Percentiles rank a stretch among this genome's conserved stretches.
These are phyloP conservation scores for Gulo gulo DNA, from an alignment of 2,113 vertebrate genomes.

Conservation along the genomic window DNA sequence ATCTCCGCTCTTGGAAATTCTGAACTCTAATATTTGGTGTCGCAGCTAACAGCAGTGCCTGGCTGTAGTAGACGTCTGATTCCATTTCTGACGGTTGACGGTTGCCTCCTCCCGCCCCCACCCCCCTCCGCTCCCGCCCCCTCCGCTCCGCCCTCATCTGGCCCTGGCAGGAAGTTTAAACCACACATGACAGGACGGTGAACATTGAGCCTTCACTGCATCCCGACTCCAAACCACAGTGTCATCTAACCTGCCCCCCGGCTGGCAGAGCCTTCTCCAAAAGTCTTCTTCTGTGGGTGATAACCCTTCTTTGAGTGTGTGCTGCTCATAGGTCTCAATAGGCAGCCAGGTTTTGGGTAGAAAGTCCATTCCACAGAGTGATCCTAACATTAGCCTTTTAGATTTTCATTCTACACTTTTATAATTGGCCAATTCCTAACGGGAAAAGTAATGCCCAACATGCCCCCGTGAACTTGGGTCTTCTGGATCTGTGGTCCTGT, in stretches of 20 bases:
- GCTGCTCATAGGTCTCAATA: background rate
- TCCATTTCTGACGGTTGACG: background rate
- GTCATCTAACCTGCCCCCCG: background rate
- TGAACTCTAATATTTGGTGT: background rate
- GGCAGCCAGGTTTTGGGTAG: background rate
- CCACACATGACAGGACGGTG: background rate
- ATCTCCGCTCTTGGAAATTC: background rate
- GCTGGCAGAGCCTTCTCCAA: rapidly evolving
- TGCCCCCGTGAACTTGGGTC: background rate
- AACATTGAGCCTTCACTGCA: background rate
- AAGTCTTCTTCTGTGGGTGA: background rate
- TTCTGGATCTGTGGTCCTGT: background rate
- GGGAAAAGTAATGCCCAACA: background rate
- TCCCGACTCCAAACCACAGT: background rate
- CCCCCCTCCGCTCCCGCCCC: rapidly evolving
- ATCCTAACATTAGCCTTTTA: background rate
- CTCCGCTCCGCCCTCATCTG: background rate
- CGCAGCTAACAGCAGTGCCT: background rate
- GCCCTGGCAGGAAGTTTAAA: background rate
- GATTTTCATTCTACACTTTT: background rate
- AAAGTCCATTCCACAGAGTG: background rate
- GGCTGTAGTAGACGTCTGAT: background rate
- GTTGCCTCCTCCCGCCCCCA: background rate
- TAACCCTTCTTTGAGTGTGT: background rate
- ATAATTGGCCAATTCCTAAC: background rate